These are phyloP conservation scores for Altica lythri DNA, from an alignment of 2,888 invertebrate species.

Conservation along the genomic window DNA sequence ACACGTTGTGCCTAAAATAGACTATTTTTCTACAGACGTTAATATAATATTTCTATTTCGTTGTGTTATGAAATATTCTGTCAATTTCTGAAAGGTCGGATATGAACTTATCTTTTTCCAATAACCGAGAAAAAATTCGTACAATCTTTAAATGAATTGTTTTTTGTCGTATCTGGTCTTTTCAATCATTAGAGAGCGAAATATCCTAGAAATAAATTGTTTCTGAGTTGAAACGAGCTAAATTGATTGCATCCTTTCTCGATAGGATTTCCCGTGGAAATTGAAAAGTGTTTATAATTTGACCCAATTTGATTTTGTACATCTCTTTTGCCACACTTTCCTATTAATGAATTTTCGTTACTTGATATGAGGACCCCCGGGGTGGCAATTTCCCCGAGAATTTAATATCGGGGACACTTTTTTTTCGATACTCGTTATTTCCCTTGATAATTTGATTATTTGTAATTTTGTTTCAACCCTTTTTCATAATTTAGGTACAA, in stretches of 20 bases:
- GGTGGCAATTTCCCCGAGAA: conserved; percentile 28
- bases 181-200: conserved; percentile 13
- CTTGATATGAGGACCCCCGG: conserved; percentile 13
- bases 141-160: too few relatives aligned
- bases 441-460: conserved; percentile 15
- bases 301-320: conserved; percentile 48
- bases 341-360: conserved; percentile 19
- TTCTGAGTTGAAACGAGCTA: conserved; percentile 21
- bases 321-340: conserved; percentile 19
- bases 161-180: conserved; percentile 5
- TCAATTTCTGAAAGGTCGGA: too few relatives aligned
- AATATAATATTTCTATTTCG: too few relatives aligned
- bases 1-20: too few relatives aligned
- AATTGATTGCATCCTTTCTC: conserved; percentile 37
- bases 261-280: conserved; percentile 45
- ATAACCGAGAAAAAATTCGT: too few relatives aligned
- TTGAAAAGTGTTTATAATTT: conserved; percentile 47
- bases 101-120: too few relatives aligned
- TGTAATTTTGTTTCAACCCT: conserved; percentile 22
- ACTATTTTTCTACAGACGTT: too few relatives aligned
- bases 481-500: neutral
- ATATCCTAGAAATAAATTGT: conserved; percentile 28
- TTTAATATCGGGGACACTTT: conserved; percentile 21
- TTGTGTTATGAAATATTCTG: too few relatives aligned
- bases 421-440: conserved; percentile 21